Evolutionary conservation across 2,888 invertebrate species (phyloP).

Genomic region (Baronia brevicornis): DNA sequence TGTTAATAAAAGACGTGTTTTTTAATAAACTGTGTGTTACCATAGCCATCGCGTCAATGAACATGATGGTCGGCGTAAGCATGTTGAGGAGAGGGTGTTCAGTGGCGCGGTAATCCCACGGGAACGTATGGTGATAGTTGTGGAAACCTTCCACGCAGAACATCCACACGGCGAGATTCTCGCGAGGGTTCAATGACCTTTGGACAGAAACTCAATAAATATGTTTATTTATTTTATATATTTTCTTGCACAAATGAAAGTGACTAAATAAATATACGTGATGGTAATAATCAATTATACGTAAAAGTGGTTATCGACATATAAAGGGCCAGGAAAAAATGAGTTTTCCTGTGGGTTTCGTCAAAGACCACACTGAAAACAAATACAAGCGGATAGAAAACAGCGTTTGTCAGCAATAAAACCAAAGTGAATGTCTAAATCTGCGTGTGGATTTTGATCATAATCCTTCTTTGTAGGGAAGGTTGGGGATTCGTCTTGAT

Average conservation of each 20-base stretch:
- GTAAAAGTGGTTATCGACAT: no score
- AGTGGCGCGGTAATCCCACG: conserved; percentile 84
- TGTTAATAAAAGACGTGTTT: neutral
- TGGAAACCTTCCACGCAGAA: conserved; percentile 89
- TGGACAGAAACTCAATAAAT: conserved; percentile 4
- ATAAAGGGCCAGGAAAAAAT: no score
- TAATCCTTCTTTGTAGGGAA: no score
- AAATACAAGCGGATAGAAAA: no score
- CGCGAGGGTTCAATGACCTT: conserved; percentile 80
- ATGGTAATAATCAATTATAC: no score
- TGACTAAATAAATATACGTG: no score
- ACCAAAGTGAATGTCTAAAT: no score
- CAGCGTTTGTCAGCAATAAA: no score
- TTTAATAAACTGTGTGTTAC: conserved; percentile 28
- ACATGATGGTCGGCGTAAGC: conserved; percentile 80
- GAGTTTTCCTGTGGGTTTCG: no score
- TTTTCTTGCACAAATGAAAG: neutral
- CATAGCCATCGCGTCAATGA: conserved; percentile 83
- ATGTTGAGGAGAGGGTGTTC: conserved; percentile 79
- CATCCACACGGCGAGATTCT: conserved; percentile 80
- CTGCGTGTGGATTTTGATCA: no score
- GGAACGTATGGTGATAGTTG: conserved; percentile 89
- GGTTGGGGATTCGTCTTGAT: no score
- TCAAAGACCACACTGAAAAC: no score
- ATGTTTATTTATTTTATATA: neutral